Evolutionary conservation across 2,797 vertebrate genomes (phyloP).

Genomic region (Echiichthys vipera): DNA sequence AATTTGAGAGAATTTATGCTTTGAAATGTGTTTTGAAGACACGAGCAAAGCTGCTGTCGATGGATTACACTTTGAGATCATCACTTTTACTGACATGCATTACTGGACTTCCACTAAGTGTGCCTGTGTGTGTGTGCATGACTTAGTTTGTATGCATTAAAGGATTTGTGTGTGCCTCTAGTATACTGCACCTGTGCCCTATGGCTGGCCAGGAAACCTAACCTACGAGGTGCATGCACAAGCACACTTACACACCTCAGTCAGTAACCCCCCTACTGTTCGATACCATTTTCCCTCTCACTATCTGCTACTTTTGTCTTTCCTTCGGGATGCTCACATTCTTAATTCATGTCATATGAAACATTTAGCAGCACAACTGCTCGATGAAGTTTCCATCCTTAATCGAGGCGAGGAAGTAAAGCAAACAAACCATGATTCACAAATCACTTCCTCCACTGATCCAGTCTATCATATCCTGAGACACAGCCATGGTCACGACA

Average conservation of each 20-base stretch:
- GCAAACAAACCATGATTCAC: conserved; percentile 54
- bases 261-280: conserved; percentile 22
- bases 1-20: conserved; percentile 46
- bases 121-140: conserved; percentile 16
- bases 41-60: conserved; percentile 53
- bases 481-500: conserved; percentile 47
- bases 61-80: conserved; percentile 72
- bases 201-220: conserved; percentile 45
- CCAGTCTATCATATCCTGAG: conserved; percentile 36
- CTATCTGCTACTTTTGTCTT: conserved; percentile 29
- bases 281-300: conserved; percentile 20
- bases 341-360: conserved; percentile 67
- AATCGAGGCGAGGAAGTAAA: conserved; percentile 55
- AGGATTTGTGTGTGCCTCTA: conserved; percentile 22
- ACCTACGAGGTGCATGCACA: conserved; percentile 7
- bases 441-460: conserved; percentile 44
- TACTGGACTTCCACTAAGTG: conserved; percentile 55
- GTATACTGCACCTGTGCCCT: conserved; percentile 28
- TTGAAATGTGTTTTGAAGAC: conserved; percentile 57
- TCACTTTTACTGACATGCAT: conserved; percentile 70
- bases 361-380: conserved; percentile 64
- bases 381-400: conserved; percentile 38
- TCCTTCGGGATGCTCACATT: conserved; percentile 44
- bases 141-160: conserved; percentile 26
- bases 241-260: conserved; percentile 8